These are phyloP conservation scores for Eupithecia pulchellata DNA, from an alignment of 2,888 invertebrate genomes.

Conservation along the genomic window DNA sequence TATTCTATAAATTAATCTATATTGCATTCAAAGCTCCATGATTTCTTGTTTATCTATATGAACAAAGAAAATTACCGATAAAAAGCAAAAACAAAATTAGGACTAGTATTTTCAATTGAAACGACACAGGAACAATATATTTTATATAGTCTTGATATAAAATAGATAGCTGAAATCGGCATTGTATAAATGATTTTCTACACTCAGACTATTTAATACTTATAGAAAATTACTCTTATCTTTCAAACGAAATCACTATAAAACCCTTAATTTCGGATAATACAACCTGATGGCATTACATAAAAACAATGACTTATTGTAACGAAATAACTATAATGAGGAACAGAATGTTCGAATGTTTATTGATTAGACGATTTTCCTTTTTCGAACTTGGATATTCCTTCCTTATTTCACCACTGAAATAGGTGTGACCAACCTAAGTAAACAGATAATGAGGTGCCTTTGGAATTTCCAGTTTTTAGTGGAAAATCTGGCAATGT, in stretches of 20 bases:
- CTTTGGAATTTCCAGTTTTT: not conserved
- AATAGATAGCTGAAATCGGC: conserved; percentile 29
- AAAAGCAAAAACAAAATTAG: no score
- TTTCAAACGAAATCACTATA: conserved; percentile 55
- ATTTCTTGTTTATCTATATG: no score
- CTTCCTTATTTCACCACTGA: not conserved
- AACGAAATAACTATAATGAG: conserved; percentile 54
- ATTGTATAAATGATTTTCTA: conserved; percentile 24
- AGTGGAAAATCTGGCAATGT: not conserved
- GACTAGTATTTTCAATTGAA: no score
- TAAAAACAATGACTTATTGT: conserved; percentile 52
- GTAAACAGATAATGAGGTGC: not conserved
- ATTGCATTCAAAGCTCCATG: not conserved
- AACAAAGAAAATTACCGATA: no score
- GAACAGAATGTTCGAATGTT: conserved; percentile 50
- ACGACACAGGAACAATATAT: no score
- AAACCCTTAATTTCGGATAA: conserved; percentile 44
- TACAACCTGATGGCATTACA: conserved; percentile 57
- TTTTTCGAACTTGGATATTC: not conserved
- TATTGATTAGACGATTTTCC: conserved; percentile 45
- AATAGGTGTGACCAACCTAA: not conserved
- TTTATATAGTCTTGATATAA: conserved; percentile 29
- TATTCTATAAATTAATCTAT: not conserved
- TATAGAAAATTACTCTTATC: conserved; percentile 57
- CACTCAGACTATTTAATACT: conserved; percentile 38